Evolutionary conservation across 2,888 invertebrate genomes (phyloP), one percentile per base, ranked within the genome.

Genomic region (Cryptus armator): DNA sequence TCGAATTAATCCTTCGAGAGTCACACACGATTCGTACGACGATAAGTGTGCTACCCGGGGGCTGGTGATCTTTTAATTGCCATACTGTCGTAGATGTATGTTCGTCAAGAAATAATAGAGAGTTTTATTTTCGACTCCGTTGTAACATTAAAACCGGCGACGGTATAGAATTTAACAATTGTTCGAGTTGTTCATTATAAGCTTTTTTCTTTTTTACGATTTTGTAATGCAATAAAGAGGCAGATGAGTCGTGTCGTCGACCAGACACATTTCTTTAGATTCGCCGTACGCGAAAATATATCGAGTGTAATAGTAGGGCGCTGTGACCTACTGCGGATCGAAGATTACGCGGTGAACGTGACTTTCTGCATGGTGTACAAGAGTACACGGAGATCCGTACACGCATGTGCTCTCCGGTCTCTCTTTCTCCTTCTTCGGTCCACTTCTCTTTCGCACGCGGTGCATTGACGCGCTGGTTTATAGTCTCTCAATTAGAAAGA

Each of bases 311-410:
- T 72, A 72, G 75, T 71, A 82, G 83, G 81, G 80, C 78, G 81
- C 79, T 85, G 78, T 86, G 87, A 87, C 86, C 88, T 88, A 86
- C 85, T 83, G 83, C 62, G 81, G 83, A 88, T 88, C 89, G 83
- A 88, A 87, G 87, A 89, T 90, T 88, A 89, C 81, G 80, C 76
- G 86, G 88, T 84, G 86, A 88, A 90, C 90, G 89, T 90, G 90
- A 91, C 90, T 90, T 86, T 90, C 88, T 72, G 86, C 83, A 83
- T 78, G 78, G 84, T 85, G 84, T 84, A 87, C 84, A 12, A 29
- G 14, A 24, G 59, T 59, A 32, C 24, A 59, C 12, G 14, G 12
- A 24, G 59, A 59, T 81, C 70, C 68, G 44, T 70, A 70, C 44
- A 81, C 75, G 67, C 75, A 46, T 81, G 64, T 46, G 14, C 59